Conservation (phyloP, 2,888 invertebrate species). For the Therioaphis trifolii region DNA sequence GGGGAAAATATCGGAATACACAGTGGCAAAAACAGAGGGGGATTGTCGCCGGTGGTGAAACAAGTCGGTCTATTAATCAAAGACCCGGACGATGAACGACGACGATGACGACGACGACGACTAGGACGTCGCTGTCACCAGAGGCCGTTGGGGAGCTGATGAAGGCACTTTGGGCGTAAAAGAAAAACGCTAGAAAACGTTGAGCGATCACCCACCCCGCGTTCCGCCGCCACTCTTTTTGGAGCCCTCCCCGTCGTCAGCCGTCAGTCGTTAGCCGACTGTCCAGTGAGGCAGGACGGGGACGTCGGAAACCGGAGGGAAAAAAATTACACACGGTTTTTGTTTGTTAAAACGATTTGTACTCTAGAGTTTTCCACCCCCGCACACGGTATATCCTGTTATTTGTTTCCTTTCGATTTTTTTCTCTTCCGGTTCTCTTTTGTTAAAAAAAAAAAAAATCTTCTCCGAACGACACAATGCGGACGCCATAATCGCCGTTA, state of each 20-base stretch:
- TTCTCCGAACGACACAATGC: too few relatives aligned
- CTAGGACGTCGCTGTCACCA: neutral
- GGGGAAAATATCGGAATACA: too few relatives aligned
- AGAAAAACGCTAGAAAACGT: conserved; percentile 35
- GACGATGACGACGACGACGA: neutral
- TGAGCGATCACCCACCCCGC: conserved; percentile 53
- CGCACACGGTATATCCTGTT: neutral
- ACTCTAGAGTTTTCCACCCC: conserved; percentile 4
- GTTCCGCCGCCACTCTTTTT: too few relatives aligned
- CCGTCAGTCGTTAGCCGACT: neutral
- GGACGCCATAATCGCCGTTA: too few relatives aligned
- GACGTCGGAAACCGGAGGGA: neutral
- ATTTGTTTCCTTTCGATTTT: neutral
- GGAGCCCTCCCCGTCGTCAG: neutral
- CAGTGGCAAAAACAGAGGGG: too few relatives aligned
- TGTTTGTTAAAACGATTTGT: conserved; percentile 24
- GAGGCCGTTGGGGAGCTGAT: neutral
- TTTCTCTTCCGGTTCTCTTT: neutral
- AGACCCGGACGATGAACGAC: too few relatives aligned
- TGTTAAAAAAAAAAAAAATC: too few relatives aligned
- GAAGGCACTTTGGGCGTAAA: conserved; percentile 44
- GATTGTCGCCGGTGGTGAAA: too few relatives aligned
- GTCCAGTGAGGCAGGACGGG: neutral
- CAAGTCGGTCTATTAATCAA: conserved; percentile 58
- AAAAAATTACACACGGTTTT: conserved; percentile 26